phyloP scores from a whole-genome alignment of 37 sponge, comb jelly and placozoan species.

The Lycopodina hypogea region DNA sequence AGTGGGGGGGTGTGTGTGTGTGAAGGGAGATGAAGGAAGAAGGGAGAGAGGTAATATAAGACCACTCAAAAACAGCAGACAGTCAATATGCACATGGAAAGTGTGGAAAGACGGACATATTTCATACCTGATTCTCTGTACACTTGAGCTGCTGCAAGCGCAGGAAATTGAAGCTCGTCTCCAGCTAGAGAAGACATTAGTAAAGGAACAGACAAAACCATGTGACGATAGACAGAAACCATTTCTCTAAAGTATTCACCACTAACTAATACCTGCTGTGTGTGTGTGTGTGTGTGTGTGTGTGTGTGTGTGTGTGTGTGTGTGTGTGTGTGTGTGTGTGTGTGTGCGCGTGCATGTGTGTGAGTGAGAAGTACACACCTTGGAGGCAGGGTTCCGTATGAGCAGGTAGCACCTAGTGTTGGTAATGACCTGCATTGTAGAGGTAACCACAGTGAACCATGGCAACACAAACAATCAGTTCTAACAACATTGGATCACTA shows the following conservation, averaged over 20 bases:
- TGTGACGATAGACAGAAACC: neutral
- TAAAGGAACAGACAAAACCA: neutral
- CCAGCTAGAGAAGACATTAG: slow-evolving; percentile 32
- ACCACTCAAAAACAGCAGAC: no score
- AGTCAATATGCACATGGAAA: neutral
- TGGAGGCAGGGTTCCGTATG: slow-evolving; percentile 19
- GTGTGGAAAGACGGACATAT: no score
- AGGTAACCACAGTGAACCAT: neutral
- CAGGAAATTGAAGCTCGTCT: slow-evolving; percentile 67
- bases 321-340: neutral
- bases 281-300: neutral
- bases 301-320: no score
- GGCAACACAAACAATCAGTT: no score
- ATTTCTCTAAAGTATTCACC: neutral
- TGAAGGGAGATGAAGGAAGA: neutral
- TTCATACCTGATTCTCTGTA: slow-evolving; percentile 34
- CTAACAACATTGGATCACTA: neutral
- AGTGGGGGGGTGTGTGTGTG: neutral
- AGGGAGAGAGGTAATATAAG: neutral
- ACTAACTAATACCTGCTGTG: neutral
- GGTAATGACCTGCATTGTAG: slow-evolving; percentile 36
- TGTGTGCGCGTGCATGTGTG: neutral
- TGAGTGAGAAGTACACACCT: slow-evolving; percentile 18
- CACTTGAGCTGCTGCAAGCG: slow-evolving; percentile 52
- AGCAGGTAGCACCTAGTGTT: slow-evolving; percentile 51